Evolutionary conservation across 1,140 invertebrate species (phyloP), one percentile per base, ranked within the genome.

Genomic region (Cotesia glomerata): DNA sequence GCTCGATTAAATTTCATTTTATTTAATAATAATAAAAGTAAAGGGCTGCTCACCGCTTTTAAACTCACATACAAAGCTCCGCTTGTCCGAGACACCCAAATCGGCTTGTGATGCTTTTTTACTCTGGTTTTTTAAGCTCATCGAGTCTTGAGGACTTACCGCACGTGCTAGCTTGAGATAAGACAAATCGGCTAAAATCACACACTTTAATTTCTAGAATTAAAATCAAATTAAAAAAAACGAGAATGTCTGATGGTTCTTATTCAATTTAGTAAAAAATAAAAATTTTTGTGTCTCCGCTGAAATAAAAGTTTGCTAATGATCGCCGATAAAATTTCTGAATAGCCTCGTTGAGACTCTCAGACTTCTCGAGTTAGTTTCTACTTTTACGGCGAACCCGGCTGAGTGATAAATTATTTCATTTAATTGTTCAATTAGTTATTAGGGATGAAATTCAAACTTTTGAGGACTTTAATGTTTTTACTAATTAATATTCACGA

Each of bases 231-330:
- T 11, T 51, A 51, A 51, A 51, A 51, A 51, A 0, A 51, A 51
- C 8, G 39, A 65, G 62, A 49, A 49, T n/a, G 34, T 26, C 26
- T 26, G 26, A 26, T 26, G 1, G 26, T 26, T 26, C 26, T 26
- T 26, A 26, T 26, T 26, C 26, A 26, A 26, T 26, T 26, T 26
- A 26, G 26, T 26, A 26, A 26, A 26, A 26, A 26, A 26, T 26
- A 26, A 26, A 26, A 26, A 26, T 45, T 45, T 45, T 8, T 2
- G 11, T 45, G 39, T 79, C 81, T 79, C 78, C 73, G 81, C 80
- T 74, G 77, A 77, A 79, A 81, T 82, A 78, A 67, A 80, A 84
- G 82, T 75, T 84, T 84, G 78, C 74, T 78, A 81, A 81, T 80
- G 79, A 82, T 78, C 78, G 76, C 75, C 69, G 76, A 76, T 75